Evolutionary conservation across 1,140 invertebrate genomes (phyloP), one percentile per base, ranked within the genome.

Genomic region (Odontomachus brunneus): DNA sequence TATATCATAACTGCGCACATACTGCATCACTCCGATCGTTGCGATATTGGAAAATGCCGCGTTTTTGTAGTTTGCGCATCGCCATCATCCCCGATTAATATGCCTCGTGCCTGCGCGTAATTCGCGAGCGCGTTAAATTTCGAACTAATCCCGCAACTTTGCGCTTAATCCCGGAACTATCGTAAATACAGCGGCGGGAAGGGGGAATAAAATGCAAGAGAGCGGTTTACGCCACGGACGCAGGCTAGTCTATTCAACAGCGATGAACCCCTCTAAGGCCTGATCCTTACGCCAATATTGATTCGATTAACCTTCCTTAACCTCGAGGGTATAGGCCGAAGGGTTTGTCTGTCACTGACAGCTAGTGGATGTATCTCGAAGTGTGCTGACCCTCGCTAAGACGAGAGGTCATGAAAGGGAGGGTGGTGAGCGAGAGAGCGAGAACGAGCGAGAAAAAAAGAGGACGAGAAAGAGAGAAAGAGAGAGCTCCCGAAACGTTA

Each of bases 291-390:
- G 51, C 65, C 75, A 80, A 80, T 80, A 80, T 80, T 80, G 75
- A 80, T 80, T 80, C 75, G 75, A 80, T 80, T 80, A 80, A 80
- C 75, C 75, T 71, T 80, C 24, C 75, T 80, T 80, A 59, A 69
- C 75, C 75, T 69, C 65, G 22, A 26, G 51, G 33, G 22, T 69
- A 57, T 33, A 33, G 17, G 26, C 63, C 63, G 51, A 57, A 26
- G 62, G 63, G 63, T 69, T 55, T 44, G 65, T 80, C 75, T 80
- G 75, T 71, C 63, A 80, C 65, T 59, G 75, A 80, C 75, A 69
- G 65, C 75, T 59, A 80, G 65, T 57, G 63, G 51, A 19, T 80
- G 75, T 80, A 80, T 71, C 65, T 48, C 49, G 29, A 29, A 33
- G 65, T 69, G 51, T 24, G 33, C 65, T 69, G 75, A 69, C 75